Percentiles rank a stretch among this genome's conserved stretches.
Evolutionary conservation across 2,113 vertebrate genomes (phyloP).

Genomic region (Tor tambroides): DNA sequence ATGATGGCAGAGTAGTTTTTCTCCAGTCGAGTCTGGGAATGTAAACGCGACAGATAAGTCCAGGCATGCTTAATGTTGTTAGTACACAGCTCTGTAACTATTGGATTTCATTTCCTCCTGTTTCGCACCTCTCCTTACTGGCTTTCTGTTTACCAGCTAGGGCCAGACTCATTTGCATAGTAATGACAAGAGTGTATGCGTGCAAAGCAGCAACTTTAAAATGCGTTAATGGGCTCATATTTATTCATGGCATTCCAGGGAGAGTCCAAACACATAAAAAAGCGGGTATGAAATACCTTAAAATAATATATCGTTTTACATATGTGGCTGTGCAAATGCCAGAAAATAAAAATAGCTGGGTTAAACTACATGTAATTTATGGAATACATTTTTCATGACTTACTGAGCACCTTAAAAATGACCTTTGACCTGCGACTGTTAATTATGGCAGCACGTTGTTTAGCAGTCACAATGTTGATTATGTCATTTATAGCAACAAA

Average conservation of each 20-base stretch:
- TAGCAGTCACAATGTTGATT: neutral
- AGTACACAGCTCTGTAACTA: constrained; percentile 40
- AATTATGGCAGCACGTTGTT: neutral
- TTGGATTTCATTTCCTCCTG: constrained; percentile 61
- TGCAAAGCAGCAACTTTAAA: constrained; percentile 72
- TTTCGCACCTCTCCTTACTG: constrained; percentile 68
- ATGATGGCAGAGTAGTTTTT: constrained; percentile 13
- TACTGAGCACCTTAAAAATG: neutral
- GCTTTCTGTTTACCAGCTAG: constrained; percentile 72
- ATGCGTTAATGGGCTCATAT: constrained; percentile 72
- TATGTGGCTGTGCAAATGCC: neutral
- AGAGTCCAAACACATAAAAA: constrained; percentile 66
- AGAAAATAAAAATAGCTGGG: neutral
- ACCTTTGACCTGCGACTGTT: neutral
- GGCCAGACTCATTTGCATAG: constrained; percentile 72
- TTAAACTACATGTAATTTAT: neutral
- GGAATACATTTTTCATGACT: neutral
- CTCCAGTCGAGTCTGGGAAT: neutral
- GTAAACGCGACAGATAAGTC: constrained; percentile 17
- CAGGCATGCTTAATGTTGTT: constrained; percentile 20
- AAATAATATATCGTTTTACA: constrained; percentile 28
- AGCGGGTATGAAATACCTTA: constrained; percentile 40
- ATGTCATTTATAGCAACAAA: neutral
- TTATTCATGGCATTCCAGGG: constrained; percentile 76
- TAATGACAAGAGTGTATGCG: constrained; percentile 72